Evolutionary conservation across 2,888 invertebrate species (phyloP).

Genomic region (Galerucella pusilla): DNA sequence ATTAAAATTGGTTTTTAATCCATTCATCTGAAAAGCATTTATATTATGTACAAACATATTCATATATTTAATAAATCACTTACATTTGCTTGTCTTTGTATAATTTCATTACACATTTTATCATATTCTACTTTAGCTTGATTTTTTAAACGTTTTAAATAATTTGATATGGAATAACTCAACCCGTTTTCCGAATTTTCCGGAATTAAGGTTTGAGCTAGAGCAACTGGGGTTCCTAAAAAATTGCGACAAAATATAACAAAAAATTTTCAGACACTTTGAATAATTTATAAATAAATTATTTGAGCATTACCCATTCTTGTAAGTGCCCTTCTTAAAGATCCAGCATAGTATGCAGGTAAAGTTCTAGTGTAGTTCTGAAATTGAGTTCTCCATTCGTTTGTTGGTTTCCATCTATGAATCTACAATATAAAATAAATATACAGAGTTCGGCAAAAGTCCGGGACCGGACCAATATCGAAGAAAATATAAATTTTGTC

Average conservation of each 20-base stretch:
- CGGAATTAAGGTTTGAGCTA: constrained; percentile 87
- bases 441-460: too few relatives aligned
- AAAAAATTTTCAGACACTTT: too few relatives aligned
- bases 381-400: constrained; percentile 93
- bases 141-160: constrained; percentile 94
- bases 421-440: constrained; percentile 70
- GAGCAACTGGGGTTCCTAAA: constrained; percentile 75
- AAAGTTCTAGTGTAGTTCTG: constrained; percentile 95
- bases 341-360: constrained; percentile 94
- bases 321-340: constrained; percentile 87
- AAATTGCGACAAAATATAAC: constrained; percentile 3
- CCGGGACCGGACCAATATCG: too few relatives aligned
- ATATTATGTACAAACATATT: background rate
- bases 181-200: constrained; percentile 93
- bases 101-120: constrained; percentile 83
- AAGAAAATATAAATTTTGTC: too few relatives aligned
- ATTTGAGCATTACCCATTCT: constrained; percentile 76
- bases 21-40: constrained; percentile 45
- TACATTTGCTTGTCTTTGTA: constrained; percentile 70
- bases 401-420: constrained; percentile 90
- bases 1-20: constrained; percentile 49
- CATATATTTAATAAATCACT: constrained; percentile 43
- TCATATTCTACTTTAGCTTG: constrained; percentile 93
- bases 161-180: constrained; percentile 92
- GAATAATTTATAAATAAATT: background rate